Conservation (phyloP, 2,113 vertebrate species). For the Rattus norvegicus region GRCr8 NC_086039.1:97813501-97814000, state of each 20-base stretch:
- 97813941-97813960: not conserved
- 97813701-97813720: not conserved
- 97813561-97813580: not conserved
- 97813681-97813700: not conserved
- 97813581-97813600: not conserved
- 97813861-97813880: not conserved
- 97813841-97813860: not conserved
- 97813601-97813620: not conserved
- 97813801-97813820: not conserved
- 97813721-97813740: too few relatives aligned
- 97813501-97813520: not conserved
- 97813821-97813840: not conserved
- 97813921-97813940: not conserved
- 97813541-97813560: not conserved
- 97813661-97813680: not conserved
- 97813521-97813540: not conserved
- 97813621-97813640: not conserved
- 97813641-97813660: not conserved
- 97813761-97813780: too few relatives aligned
- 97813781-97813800: not conserved
- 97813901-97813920: not conserved
- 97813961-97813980: not conserved
- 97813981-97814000: not conserved
- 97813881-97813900: not conserved
- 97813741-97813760: not conserved